Percentiles rank a stretch among this genome's conserved stretches.
phyloP scores from a whole-genome alignment of 1,140 invertebrate genomes.

The Heliconius hermathena region DNA sequence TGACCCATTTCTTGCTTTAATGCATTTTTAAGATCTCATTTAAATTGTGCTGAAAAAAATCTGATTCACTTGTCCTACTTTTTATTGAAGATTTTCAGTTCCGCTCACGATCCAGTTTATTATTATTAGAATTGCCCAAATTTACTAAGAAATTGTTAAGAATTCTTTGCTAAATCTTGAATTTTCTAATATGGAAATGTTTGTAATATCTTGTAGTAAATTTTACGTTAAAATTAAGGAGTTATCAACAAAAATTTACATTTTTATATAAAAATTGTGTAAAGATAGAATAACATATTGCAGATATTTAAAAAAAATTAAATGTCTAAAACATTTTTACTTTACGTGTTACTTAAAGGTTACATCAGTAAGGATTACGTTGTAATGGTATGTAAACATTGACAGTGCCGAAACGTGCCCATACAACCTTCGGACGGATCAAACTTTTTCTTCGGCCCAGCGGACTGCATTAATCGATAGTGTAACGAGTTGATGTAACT shows the following conservation, averaged over 20 bases:
- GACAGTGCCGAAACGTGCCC: constrained; percentile 57
- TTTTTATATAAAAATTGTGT: too few species aligned
- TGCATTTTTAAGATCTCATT: constrained; percentile 18
- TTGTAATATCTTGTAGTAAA: too few species aligned
- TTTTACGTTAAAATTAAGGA: too few species aligned
- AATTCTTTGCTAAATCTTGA: background rate
- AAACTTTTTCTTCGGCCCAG: constrained; percentile 50
- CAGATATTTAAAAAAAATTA: too few species aligned
- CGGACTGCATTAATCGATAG: constrained; percentile 13
- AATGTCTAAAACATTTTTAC: too few species aligned
- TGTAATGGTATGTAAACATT: constrained; percentile 67
- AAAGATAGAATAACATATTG: too few species aligned
- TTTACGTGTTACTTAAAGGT: background rate
- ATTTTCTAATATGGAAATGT: too few species aligned
- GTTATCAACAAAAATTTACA: too few species aligned
- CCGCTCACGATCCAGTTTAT: background rate
- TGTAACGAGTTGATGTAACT: background rate
- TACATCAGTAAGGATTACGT: constrained; percentile 51
- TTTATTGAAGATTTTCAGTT: constrained; percentile 1
- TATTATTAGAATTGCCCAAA: background rate
- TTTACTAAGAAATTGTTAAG: background rate
- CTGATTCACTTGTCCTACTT: constrained; percentile 15
- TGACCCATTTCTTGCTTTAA: constrained; percentile 12
- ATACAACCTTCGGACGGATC: constrained; percentile 50
- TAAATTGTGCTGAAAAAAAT: constrained; percentile 15